phyloP scores from a whole-genome alignment of 2,113 vertebrate species.

The Chionodraco myersi region DNA sequence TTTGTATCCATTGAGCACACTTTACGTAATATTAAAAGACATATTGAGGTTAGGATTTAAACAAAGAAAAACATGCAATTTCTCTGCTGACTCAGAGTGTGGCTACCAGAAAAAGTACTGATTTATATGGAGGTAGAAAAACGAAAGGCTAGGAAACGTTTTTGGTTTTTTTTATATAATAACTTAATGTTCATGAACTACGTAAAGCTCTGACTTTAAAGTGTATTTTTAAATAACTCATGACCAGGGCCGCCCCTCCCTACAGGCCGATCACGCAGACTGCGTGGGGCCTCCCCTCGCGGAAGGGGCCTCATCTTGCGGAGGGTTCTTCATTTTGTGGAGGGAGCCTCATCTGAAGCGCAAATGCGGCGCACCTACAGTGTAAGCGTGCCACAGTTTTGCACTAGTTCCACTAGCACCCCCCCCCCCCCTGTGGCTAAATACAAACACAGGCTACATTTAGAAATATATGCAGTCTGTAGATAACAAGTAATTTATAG shows the following conservation, averaged over 20 bases:
- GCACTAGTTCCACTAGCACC: no score
- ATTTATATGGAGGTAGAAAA: neutral
- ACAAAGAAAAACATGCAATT: neutral
- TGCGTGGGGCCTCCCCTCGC: no score
- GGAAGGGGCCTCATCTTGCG: no score
- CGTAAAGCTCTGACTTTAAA: neutral
- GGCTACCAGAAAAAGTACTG: neutral
- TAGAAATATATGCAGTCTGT: neutral
- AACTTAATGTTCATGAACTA: neutral
- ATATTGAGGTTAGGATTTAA: neutral
- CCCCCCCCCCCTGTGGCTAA: no score
- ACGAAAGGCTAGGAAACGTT: no score
- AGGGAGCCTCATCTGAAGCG: no score
- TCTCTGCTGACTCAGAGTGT: neutral
- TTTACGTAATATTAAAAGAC: neutral
- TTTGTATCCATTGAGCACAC: neutral
- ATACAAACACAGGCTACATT: neutral
- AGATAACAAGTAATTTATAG: neutral
- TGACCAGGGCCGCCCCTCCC: no score
- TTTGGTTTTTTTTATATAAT: neutral
- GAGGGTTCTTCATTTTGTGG: no score
- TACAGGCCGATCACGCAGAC: no score
- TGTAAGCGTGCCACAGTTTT: no score
- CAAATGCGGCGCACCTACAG: no score
- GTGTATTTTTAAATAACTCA: neutral